Evolutionary conservation across 2,113 vertebrate genomes (phyloP), one percentile per base, ranked within the genome.

Genomic region (Cygnus buccinator): DNA sequence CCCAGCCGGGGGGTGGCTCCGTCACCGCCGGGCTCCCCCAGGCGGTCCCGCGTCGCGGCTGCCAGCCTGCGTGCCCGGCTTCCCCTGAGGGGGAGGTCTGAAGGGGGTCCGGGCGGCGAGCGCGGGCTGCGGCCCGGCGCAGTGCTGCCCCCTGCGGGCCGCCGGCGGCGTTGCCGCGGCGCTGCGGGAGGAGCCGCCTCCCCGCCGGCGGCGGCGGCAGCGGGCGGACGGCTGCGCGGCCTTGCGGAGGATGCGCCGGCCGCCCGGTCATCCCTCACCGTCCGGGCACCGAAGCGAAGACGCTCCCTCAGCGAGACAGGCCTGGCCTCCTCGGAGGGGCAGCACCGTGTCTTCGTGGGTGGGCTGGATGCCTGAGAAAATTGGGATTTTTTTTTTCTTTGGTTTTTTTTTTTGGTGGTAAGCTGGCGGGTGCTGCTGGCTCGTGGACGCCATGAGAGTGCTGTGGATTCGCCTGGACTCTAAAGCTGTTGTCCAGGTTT

Each of bases 401-500:
- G 4, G 35, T 35, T 35, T 35, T 37, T 50, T 50, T 52, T 63
- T 23, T 35, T 74, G 81, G 67, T 37, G 76, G 9, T 62, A 41
- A 26, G 48, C 71, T 48, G 92, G 35, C 54, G 83, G 35, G 28
- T 13, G 73, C 55, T 28, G 83, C 59, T 18, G 79, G 65, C 37
- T 94, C 25, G 81, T 87, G 93, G 90, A 37, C 92, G 95, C 95
- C 96, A 90, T 94, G 87, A 52, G 74, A 33, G 87, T 37, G 75
- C 80, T 11, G 62, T 16, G 20, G 91, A 14, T 28, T 84, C 86
- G 61, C 12, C 61, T 68, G 86, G 68, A 18, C 31, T 31, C n/a
- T 11, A 3, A 55, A 68, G 93, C 87, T 63, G 81, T 76, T 87
- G 87, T 82, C 74, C 67, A 84, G 62, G 71, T 72, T 87, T 82